Percentiles rank a stretch among this genome's conserved stretches.
Conservation (phyloP, 2,797 vertebrate genomes). For the Salarias fasciatus region DNA sequence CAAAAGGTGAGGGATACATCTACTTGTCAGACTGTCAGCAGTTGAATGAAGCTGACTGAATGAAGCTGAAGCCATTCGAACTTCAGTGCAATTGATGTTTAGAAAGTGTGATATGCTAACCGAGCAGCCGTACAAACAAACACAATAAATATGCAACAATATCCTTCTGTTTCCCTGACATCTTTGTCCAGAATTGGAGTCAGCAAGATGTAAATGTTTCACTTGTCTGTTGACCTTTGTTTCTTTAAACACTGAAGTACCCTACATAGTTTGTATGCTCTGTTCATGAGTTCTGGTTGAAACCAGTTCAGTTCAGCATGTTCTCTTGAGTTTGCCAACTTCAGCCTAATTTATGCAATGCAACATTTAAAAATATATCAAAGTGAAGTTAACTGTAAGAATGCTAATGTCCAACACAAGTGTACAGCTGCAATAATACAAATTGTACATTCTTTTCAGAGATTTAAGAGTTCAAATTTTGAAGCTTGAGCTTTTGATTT, state of each 20-base stretch:
- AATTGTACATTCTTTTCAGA: no score
- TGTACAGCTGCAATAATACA: no score
- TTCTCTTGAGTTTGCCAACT: slow-evolving; percentile 11
- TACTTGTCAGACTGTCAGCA: background rate
- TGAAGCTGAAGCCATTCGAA: background rate
- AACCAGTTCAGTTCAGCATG: slow-evolving; percentile 26
- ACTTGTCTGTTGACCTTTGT: slow-evolving; percentile 74
- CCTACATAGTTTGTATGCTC: slow-evolving; percentile 16
- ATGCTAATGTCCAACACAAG: background rate
- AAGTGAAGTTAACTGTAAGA: no score
- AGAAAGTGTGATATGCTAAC: background rate
- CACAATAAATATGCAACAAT: background rate
- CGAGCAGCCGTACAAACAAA: background rate
- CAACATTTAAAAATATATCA: no score
- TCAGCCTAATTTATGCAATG: background rate
- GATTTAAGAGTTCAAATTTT: no score
- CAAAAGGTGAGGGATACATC: slow-evolving; percentile 40
- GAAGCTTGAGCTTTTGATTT: no score
- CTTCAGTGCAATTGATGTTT: background rate
- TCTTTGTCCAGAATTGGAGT: background rate
- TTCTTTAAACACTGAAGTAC: slow-evolving; percentile 54
- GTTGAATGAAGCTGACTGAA: no score
- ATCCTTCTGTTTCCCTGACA: background rate
- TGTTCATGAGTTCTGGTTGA: slow-evolving; percentile 8
- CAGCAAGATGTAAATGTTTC: slow-evolving; percentile 76